Conservation (phyloP, 2,888 invertebrate species). For the Thysanoteuthis rhombus region DNA sequence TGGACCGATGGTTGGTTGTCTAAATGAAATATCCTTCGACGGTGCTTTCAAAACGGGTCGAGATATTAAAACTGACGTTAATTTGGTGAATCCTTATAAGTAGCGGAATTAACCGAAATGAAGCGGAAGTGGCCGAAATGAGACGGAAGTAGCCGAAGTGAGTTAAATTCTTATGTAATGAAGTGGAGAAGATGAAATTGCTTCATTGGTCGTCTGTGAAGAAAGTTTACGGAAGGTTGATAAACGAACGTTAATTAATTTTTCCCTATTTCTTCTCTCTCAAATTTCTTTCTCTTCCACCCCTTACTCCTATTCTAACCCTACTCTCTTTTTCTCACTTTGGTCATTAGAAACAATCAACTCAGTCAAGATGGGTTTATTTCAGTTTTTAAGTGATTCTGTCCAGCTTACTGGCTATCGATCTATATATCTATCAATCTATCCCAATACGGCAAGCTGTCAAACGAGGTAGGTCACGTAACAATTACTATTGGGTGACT, state of each 20-base stretch:
- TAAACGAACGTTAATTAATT: not conserved
- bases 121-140: not conserved
- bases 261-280: not conserved
- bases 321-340: no score
- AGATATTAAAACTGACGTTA: constrained; percentile 12
- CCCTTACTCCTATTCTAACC: not conserved
- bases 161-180: not conserved
- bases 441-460: no score
- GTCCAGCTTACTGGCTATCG: no score
- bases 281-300: not conserved
- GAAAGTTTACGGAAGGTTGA: not conserved
- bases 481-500: no score
- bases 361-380: no score
- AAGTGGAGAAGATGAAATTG: not conserved
- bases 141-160: not conserved
- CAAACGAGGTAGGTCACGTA: no score
- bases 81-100: not conserved
- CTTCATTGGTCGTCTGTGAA: not conserved
- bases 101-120: not conserved
- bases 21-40: not conserved
- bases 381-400: no score
- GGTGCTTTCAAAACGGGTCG: not conserved
- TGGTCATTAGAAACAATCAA: no score
- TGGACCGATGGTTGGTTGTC: not conserved
- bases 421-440: no score